phyloP scores from a whole-genome alignment of 1,140 invertebrate species.

The Heliconius hewitsoni region DNA sequence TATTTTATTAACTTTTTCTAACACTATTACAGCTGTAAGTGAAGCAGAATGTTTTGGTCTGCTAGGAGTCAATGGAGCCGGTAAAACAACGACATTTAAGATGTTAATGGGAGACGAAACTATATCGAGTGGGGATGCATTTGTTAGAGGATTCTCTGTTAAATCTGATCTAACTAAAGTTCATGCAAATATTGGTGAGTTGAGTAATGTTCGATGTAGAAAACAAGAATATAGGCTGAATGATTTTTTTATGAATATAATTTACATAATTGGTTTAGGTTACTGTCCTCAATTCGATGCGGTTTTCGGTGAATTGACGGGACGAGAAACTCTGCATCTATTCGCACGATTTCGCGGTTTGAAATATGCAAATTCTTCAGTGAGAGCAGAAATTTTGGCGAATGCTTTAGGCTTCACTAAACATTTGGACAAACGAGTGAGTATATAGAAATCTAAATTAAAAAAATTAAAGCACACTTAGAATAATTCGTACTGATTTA shows the following conservation, averaged over 20 bases:
- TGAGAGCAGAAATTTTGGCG: constrained; percentile 53
- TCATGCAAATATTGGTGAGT: constrained; percentile 78
- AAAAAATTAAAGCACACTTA: background rate
- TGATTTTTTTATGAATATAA: background rate
- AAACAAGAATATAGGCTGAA: background rate
- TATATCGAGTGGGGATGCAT: constrained; percentile 80
- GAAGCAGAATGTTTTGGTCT: constrained; percentile 92
- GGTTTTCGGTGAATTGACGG: constrained; percentile 87
- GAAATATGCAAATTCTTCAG: constrained; percentile 51
- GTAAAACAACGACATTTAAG: constrained; percentile 93
- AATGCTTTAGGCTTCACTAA: constrained; percentile 78
- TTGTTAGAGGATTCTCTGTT: constrained; percentile 81
- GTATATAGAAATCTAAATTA: background rate
- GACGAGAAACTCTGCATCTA: constrained; percentile 86
- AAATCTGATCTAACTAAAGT: constrained; percentile 81
- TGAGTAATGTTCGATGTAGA: constrained; percentile 33
- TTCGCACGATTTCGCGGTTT: constrained; percentile 87
- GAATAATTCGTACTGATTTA: no score
- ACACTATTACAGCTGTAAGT: constrained; percentile 56
- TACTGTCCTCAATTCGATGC: constrained; percentile 91
- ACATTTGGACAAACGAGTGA: constrained; percentile 68
- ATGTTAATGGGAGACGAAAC: constrained; percentile 93
- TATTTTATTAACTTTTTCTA: background rate
- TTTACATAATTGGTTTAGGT: constrained; percentile 54
- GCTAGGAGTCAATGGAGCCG: constrained; percentile 92